Base-by-base conservation (phyloP, 2,113 vertebrate species). In the Bufo bufo region DNA sequence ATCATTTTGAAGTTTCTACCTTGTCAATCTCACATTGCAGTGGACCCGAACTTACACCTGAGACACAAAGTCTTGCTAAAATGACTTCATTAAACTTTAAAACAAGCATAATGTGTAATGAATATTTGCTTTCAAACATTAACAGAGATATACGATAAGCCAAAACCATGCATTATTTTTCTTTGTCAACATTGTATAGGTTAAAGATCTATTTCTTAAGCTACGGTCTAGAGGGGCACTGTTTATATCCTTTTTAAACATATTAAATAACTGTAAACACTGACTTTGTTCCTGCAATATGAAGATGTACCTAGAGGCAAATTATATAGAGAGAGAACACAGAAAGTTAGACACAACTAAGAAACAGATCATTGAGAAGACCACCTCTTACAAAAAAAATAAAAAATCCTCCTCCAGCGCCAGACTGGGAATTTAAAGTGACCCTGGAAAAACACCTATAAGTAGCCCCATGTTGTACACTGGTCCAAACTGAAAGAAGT, bases 61-160 rank as follows among this genome's bases (percentile, higher is more conserved):
- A 88, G 87, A 88, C 80, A 88, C 66, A 87, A 63, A 75, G 65
- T 83, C 71, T 88, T 77, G 56, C 58, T 61, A n/a, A 74, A 83
- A 88, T 77, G 87, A 45, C 87, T 88, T 83, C 87, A 88, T 88
- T 88, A 88, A 83, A 65, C 33, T 77, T 88, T 88, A 82, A 88
- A 88, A 74, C 54, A 87, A 75, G 71, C 43, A 49, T 87, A 84
- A 88, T 88, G 80, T 88, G 80, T 77, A 83, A 84, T 77, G 43
- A 88, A 52, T 77, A 83, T 77, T 83, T 65, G 87, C 49, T 77
- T 59, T 75, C n/a, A 61, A 77, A 65, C 80, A 83, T 52, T 54
- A 71, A 52, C 69, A 7, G 16, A 56, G 47, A 56, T 72, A 84
- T 72, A 69, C 8, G 47, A 84, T 72, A 84, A 84, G 12, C n/a